These are phyloP conservation scores for Atractosteus spatula DNA, from an alignment of 2,113 vertebrate species.

Conservation along the genomic window DNA sequence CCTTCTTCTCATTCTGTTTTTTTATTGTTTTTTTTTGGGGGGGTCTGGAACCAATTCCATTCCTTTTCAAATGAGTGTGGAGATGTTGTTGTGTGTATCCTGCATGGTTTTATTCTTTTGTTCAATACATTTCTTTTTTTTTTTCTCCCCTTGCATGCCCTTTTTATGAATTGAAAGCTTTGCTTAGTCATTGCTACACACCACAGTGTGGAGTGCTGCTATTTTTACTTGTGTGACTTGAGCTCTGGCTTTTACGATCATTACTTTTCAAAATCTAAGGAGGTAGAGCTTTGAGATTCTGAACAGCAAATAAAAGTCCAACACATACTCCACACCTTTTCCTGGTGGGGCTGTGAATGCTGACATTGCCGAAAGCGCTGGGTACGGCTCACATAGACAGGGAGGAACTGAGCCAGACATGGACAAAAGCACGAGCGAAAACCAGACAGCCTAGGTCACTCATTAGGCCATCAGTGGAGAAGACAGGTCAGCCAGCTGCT, in stretches of 20 bases:
- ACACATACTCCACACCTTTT: conserved; percentile 30
- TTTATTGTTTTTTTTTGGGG: conserved; percentile 1
- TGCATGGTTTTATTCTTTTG: conserved; percentile 58
- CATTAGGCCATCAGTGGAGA: conserved; percentile 69
- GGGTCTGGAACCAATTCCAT: neutral
- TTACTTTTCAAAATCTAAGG: too few relatives aligned
- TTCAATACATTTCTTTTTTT: conserved; percentile 62
- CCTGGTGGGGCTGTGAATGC: conserved; percentile 66
- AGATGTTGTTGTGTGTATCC: neutral
- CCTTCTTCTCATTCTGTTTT: conserved; percentile 29
- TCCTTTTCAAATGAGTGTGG: neutral
- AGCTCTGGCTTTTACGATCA: too few relatives aligned
- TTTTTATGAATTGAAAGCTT: conserved; percentile 15
- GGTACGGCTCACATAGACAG: conserved; percentile 55
- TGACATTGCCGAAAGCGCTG: conserved; percentile 59
- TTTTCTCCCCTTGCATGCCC: conserved; percentile 33
- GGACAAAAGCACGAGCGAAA: conserved; percentile 86
- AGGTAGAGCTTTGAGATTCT: too few relatives aligned
- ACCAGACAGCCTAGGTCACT: conserved; percentile 85
- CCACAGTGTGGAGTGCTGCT: neutral
- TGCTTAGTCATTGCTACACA: conserved; percentile 17
- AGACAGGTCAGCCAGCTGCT: conserved; percentile 85
- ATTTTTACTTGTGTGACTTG: too few relatives aligned
- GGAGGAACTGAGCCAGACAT: conserved; percentile 90
- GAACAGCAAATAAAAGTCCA: neutral